Conservation (phyloP, 2,113 vertebrate species). For the Pterophyllum scalare region DNA sequence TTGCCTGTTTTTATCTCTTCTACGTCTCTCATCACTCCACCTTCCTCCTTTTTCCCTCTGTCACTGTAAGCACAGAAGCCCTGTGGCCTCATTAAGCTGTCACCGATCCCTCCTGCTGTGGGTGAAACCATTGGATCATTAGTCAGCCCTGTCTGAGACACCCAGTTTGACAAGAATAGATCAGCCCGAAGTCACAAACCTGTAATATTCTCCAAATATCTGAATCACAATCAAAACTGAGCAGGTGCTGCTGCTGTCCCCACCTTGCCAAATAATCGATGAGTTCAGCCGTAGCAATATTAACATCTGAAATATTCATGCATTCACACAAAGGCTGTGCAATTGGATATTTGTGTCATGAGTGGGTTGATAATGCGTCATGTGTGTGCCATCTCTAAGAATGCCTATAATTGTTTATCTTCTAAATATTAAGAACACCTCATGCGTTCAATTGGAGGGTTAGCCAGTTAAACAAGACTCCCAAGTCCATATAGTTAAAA, state of each 20-base stretch:
- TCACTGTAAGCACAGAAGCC: conserved; percentile 55
- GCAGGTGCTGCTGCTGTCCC: neutral
- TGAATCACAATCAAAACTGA: conserved; percentile 3
- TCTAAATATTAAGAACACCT: conserved; percentile 29
- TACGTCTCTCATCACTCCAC: neutral
- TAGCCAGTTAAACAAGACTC: neutral
- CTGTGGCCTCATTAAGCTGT: conserved; percentile 65
- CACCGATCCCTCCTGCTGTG: conserved; percentile 58
- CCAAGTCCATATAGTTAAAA: neutral
- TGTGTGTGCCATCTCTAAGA: conserved; percentile 9
- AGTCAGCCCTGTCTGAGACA: conserved; percentile 58
- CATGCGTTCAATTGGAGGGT: neutral
- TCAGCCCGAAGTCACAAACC: conserved; percentile 40
- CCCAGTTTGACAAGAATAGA: conserved; percentile 62
- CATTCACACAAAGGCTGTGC: neutral
- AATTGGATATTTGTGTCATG: neutral
- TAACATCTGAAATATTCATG: conserved; percentile 30
- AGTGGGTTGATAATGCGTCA: conserved; percentile 15
- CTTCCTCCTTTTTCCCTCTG: conserved; percentile 9
- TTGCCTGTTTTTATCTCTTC: neutral
- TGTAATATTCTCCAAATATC: conserved; percentile 61
- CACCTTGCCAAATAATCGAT: conserved; percentile 19
- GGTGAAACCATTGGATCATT: conserved; percentile 53
- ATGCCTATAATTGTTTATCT: neutral
- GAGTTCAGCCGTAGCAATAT: neutral